These are phyloP conservation scores for Matsumurasca onukii DNA, from an alignment of 1,140 invertebrate genomes.

Conservation along the genomic window DNA sequence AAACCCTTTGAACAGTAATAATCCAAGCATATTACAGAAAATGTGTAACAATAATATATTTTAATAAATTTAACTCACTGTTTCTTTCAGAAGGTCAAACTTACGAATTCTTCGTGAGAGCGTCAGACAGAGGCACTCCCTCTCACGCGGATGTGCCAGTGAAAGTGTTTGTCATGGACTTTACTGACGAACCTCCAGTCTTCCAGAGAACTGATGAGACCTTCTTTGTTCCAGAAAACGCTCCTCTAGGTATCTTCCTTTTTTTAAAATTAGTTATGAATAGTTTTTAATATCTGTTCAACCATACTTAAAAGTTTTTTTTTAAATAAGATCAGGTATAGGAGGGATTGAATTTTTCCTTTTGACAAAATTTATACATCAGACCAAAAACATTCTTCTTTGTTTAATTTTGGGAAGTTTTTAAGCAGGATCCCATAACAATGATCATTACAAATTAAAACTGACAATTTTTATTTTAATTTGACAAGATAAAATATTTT, in stretches of 20 bases:
- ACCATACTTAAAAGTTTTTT: not conserved
- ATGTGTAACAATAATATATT: too few relatives aligned
- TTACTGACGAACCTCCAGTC: constrained; percentile 66
- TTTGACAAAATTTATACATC: constrained; percentile 8
- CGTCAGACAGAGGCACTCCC: constrained; percentile 72
- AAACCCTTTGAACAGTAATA: too few relatives aligned
- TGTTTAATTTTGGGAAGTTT: too few relatives aligned
- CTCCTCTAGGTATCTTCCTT: constrained; percentile 59
- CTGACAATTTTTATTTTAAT: too few relatives aligned
- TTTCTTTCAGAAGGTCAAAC: constrained; percentile 69
- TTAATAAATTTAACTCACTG: too few relatives aligned
- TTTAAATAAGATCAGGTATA: not conserved
- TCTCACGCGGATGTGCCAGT: constrained; percentile 77
- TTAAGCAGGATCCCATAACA: too few relatives aligned
- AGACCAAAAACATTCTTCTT: too few relatives aligned
- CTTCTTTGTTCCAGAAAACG: constrained; percentile 79
- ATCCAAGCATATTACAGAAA: too few relatives aligned
- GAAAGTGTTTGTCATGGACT: constrained; percentile 71
- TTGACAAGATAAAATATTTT: too few relatives aligned
- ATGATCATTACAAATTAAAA: too few relatives aligned
- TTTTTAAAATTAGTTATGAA: constrained; percentile 5
- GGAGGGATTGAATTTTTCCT: not conserved
- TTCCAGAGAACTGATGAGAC: constrained; percentile 70
- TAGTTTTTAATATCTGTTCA: too few relatives aligned
- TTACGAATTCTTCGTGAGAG: constrained; percentile 87